Evolutionary conservation across 2,113 vertebrate species (phyloP), one percentile per base, ranked within the genome.

Genomic region (Cololabis saira): DNA sequence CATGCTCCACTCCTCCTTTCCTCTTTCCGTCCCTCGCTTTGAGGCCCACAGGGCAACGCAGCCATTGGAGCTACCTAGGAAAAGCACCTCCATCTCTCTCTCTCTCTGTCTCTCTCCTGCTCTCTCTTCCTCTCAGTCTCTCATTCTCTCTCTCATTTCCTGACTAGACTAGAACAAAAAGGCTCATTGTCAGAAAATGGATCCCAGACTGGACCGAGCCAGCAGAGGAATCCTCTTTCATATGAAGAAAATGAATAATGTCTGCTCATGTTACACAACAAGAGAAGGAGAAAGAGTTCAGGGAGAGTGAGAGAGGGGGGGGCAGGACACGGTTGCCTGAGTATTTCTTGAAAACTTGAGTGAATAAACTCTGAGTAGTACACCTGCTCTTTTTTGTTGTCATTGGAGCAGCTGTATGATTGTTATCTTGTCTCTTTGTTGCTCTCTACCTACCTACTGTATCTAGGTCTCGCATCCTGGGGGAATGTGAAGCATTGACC

Each of bases 401-500:
- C 33, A 37, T 37, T 37, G 33, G 33, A 37, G 6, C 3, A 41
- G 15, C 51, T 53, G 5, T 19, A n/a, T 40, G 17, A 55, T 5
- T 1, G 49, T 51, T 6, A 24, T 30, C 5, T 18, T 37, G 17
- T 21, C 15, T 51, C 1, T 79, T 53, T 55, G 5, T 55, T 11
- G 6, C 3, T 37, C 33, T 37, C 33, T 7, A 37, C 10, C 33
- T 37, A 3, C 33, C 33, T 37, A 11, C 33, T 37, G 33, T 37
- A 37, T 7, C 15, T 71, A 96, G 95, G 80, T 88, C 64, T 51
- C 59, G 94, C 66, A 75, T 96, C 19, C 80, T 76, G 12, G 84
- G 92, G 19, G 93, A 96, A 67, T 93, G 91, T 69, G 65, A 24
- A 7, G 41, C 41, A 1, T 61, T 95, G 72, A 89, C 90, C 33